A percentile compares a stretch with the other conserved stretches of the same genome.
Conservation (phyloP, 2,113 vertebrate species). For the Ophthalmolycus amberensis region DNA sequence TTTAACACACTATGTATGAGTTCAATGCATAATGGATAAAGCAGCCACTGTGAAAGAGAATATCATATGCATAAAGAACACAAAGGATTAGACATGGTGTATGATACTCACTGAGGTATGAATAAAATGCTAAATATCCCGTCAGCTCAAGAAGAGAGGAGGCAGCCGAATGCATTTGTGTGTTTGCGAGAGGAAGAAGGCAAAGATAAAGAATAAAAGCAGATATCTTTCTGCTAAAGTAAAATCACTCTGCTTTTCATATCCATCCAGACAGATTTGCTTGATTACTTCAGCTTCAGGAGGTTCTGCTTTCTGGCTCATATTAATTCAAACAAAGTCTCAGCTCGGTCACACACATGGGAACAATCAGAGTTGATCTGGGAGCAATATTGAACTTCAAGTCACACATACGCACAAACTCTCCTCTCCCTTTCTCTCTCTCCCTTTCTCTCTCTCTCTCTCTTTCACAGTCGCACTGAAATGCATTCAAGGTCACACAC, state of each 20-base stretch:
- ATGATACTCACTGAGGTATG: slow-evolving; percentile 52
- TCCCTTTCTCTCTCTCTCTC: not conserved
- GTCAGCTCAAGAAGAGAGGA: slow-evolving; percentile 23
- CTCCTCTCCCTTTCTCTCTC: not conserved
- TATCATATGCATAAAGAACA: slow-evolving; percentile 68
- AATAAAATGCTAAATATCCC: slow-evolving; percentile 65
- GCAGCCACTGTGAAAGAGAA: slow-evolving; percentile 62
- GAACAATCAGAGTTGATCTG: slow-evolving; percentile 69
- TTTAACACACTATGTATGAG: slow-evolving; percentile 53
- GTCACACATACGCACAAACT: slow-evolving; percentile 40
- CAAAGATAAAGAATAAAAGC: slow-evolving; percentile 22
- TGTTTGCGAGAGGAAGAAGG: slow-evolving; percentile 22
- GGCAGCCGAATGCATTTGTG: slow-evolving; percentile 7
- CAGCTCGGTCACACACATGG: slow-evolving; percentile 69
- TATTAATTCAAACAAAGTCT: slow-evolving; percentile 62
- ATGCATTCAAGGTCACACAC: slow-evolving; percentile 50
- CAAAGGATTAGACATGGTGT: slow-evolving; percentile 59
- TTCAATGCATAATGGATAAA: slow-evolving; percentile 76
- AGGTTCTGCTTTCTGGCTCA: slow-evolving; percentile 37
- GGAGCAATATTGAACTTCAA: slow-evolving; percentile 45
- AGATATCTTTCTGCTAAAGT: slow-evolving; percentile 11
- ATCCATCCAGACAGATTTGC: slow-evolving; percentile 30
- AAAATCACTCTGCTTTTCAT: slow-evolving; percentile 34
- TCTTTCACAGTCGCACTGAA: not conserved
- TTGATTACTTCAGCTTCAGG: slow-evolving; percentile 54